phyloP scores from a whole-genome alignment of 1,140 invertebrate genomes.

The Penaeus chinensis region DNA sequence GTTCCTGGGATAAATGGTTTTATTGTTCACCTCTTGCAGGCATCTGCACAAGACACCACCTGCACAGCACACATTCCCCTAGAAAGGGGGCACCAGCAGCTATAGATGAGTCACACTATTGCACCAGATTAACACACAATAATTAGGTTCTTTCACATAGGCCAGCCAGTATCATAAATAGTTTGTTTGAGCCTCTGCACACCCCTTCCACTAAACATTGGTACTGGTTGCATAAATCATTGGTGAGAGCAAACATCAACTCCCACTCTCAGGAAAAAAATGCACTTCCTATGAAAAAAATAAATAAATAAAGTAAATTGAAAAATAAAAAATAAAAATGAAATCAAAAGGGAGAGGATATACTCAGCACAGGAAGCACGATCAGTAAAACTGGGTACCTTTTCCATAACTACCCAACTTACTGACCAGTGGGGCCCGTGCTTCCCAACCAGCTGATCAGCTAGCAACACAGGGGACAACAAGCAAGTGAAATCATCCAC shows the following conservation, averaged over 20 bases:
- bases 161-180: slow-evolving; percentile 19
- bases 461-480: slow-evolving; percentile 44
- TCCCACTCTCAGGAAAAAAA: slow-evolving; percentile 33
- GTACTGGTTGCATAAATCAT: slow-evolving; percentile 54
- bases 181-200: slow-evolving; percentile 36
- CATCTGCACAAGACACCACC: slow-evolving; percentile 42
- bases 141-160: slow-evolving; percentile 32
- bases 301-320: neutral
- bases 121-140: slow-evolving; percentile 37
- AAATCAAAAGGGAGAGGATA: neutral
- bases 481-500: slow-evolving; percentile 52
- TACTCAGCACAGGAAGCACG: slow-evolving; percentile 29
- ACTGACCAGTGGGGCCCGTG: slow-evolving; percentile 33
- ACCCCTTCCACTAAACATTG: slow-evolving; percentile 49
- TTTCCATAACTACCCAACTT: slow-evolving; percentile 13
- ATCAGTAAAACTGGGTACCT: slow-evolving; percentile 25
- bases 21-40: slow-evolving; percentile 16
- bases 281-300: slow-evolving; percentile 40
- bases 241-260: slow-evolving; percentile 39
- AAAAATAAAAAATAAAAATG: slow-evolving; percentile 4
- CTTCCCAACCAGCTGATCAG: slow-evolving; percentile 42
- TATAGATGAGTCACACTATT: slow-evolving; percentile 45
- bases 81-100: slow-evolving; percentile 9
- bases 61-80: slow-evolving; percentile 28
- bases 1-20: slow-evolving; percentile 15